Conservation (phyloP, 2,797 vertebrate species). For the Cyclopterus lumpus region DNA sequence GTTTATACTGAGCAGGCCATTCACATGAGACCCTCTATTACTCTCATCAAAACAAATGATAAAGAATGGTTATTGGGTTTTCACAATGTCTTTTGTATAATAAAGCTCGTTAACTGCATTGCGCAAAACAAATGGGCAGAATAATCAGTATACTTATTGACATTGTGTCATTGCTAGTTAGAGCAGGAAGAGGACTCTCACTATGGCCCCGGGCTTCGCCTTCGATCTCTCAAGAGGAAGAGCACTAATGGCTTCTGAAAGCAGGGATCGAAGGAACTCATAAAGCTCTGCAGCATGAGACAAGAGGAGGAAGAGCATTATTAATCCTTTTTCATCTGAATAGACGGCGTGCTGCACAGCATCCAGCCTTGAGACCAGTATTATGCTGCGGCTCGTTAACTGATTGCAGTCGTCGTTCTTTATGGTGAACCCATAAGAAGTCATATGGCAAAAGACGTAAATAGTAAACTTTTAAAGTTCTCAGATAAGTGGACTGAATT, state of each 20-base stretch:
- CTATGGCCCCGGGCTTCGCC: slow-evolving; percentile 70
- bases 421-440: slow-evolving; percentile 24
- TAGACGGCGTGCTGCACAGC: slow-evolving; percentile 54
- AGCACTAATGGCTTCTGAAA: slow-evolving; percentile 83
- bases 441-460: slow-evolving; percentile 9
- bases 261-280: slow-evolving; percentile 83
- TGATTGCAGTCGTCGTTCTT: slow-evolving; percentile 39
- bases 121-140: slow-evolving; percentile 86
- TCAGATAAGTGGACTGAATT: slow-evolving; percentile 10
- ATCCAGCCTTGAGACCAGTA: slow-evolving; percentile 49
- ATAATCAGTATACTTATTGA: slow-evolving; percentile 88
- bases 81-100: slow-evolving; percentile 85
- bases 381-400: slow-evolving; percentile 56
- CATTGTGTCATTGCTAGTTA: slow-evolving; percentile 86
- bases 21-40: slow-evolving; percentile 69
- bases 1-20: slow-evolving; percentile 47
- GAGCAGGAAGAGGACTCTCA: slow-evolving; percentile 78
- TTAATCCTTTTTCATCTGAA: slow-evolving; percentile 78
- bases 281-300: slow-evolving; percentile 76
- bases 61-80: slow-evolving; percentile 83
- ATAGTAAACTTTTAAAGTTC: slow-evolving; percentile 33
- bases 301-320: slow-evolving; percentile 70
- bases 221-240: slow-evolving; percentile 81
- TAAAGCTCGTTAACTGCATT: slow-evolving; percentile 86
- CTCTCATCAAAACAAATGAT: slow-evolving; percentile 84